Evolutionary conservation across 2,113 vertebrate species (phyloP), one percentile per base, ranked within the genome.

Genomic region (Gavia stellata): DNA sequence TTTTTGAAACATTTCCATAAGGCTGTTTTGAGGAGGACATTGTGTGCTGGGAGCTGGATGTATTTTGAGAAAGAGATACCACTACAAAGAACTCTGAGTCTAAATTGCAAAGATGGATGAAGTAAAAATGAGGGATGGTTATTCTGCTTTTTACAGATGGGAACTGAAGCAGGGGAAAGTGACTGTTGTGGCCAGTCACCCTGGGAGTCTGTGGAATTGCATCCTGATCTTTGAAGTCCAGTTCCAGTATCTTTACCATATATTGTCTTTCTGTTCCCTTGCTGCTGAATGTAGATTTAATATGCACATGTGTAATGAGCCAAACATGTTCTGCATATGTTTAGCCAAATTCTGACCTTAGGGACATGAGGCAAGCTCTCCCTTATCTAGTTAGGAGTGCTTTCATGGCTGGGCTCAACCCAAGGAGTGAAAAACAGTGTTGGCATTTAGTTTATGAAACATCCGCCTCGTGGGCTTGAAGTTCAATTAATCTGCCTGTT

Each of bases 181-280:
- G 88, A 87, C 88, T 91, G 59, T 77, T 95, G 92, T 91, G 81
- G 92, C 81, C 83, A 58, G 93, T 82, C 90, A 88, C 95, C 53
- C 88, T 80, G 86, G 93, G 92, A 92, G 77, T 52, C 92, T 0
- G 0, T 67, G 40, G 73, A 92, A 91, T 67, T 63, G 92, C 70
- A 88, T 96, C 80, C 88, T 94, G 94, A 95, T 88, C 92, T 94
- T 92, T 90, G 89, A 86, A 95, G 86, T 94, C 47, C 62, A 53
- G 13, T 67, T 82, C 59, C 67, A 79, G 68, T 55, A 13, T 86
- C 68, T 96, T 87, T 77, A 81, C 66, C 33, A n/a, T 59, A 28
- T 24, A 87, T 47, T 83, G 86, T 71, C 31, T 84, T 58, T 91
- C 42, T 75, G 66, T 75, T 95, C 77, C 72, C 58, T 90, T 18